Conservation (phyloP, 2,888 invertebrate genomes). For the Eustalomyia histrio region DNA sequence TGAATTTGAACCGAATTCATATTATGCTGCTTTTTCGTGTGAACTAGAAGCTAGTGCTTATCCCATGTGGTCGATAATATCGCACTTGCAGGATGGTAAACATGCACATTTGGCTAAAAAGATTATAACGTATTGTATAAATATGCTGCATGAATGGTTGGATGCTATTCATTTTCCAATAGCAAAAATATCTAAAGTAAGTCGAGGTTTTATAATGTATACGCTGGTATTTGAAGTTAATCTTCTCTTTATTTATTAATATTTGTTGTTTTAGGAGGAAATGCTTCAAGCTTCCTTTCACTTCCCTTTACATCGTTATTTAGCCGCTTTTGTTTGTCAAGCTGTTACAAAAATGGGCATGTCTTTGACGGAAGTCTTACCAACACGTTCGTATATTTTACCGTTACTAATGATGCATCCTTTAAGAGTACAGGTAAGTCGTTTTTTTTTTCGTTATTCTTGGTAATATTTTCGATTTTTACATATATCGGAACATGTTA, state of each 20-base stretch:
- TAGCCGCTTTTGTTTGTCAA: constrained; percentile 92
- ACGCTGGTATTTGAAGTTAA: background rate
- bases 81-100: constrained; percentile 88
- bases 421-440: constrained; percentile 92
- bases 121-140: constrained; percentile 87
- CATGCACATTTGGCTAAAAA: constrained; percentile 88
- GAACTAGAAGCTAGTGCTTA: constrained; percentile 98
- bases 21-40: constrained; percentile 98
- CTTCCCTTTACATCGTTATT: constrained; percentile 96
- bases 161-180: constrained; percentile 88
- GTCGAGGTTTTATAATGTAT: constrained; percentile 8
- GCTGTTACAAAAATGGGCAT: constrained; percentile 90
- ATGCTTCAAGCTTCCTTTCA: constrained; percentile 96
- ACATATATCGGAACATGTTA: too few relatives aligned
- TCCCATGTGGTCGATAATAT: constrained; percentile 98
- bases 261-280: constrained; percentile 82
- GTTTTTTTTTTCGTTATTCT: too few relatives aligned
- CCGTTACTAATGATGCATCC: constrained; percentile 94
- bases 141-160: constrained; percentile 92
- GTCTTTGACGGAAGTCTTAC: constrained; percentile 88
- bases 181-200: constrained; percentile 81
- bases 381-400: constrained; percentile 87
- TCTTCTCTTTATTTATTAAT: background rate
- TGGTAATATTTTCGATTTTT: too few relatives aligned
- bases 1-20: constrained; percentile 97